Evolutionary conservation across 1,140 invertebrate genomes (phyloP).

Genomic region (Aphaenogaster rudis): DNA sequence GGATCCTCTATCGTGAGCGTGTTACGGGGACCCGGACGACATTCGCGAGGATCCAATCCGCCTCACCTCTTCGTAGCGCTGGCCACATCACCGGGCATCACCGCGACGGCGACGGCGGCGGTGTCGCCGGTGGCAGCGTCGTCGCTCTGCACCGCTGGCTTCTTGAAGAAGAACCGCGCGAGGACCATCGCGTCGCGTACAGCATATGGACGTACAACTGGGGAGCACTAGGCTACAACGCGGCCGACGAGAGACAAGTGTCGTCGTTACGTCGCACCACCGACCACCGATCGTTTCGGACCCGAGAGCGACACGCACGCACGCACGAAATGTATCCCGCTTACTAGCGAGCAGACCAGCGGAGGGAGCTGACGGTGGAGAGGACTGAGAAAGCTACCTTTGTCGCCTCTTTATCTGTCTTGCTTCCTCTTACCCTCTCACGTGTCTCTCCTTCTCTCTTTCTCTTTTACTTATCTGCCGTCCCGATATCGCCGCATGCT

Average conservation of each 20-base stretch:
- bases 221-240: not conserved
- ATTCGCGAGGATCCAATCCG: not conserved
- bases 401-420: not conserved
- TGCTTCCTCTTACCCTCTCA: not conserved
- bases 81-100: constrained; percentile 41
- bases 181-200: constrained; percentile 76
- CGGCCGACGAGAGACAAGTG: constrained; percentile 6
- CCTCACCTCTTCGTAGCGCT: constrained; percentile 68
- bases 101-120: constrained; percentile 16
- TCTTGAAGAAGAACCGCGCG: constrained; percentile 76
- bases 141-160: constrained; percentile 63
- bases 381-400: constrained; percentile 4
- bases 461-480: not conserved
- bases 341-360: constrained; percentile 16
- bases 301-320: not conserved
- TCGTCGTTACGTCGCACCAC: constrained; percentile 12
- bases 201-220: constrained; percentile 70
- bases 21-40: constrained; percentile 18
- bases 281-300: not conserved
- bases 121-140: constrained; percentile 39
- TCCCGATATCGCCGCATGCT: not conserved
- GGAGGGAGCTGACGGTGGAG: not conserved
- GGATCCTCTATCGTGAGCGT: constrained; percentile 52
- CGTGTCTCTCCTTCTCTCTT: not conserved
- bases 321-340: not conserved